Percentiles rank a stretch among this genome's conserved stretches.
Evolutionary conservation across 2,888 invertebrate species (phyloP).

Genomic region (Strigamia crassipes): DNA sequence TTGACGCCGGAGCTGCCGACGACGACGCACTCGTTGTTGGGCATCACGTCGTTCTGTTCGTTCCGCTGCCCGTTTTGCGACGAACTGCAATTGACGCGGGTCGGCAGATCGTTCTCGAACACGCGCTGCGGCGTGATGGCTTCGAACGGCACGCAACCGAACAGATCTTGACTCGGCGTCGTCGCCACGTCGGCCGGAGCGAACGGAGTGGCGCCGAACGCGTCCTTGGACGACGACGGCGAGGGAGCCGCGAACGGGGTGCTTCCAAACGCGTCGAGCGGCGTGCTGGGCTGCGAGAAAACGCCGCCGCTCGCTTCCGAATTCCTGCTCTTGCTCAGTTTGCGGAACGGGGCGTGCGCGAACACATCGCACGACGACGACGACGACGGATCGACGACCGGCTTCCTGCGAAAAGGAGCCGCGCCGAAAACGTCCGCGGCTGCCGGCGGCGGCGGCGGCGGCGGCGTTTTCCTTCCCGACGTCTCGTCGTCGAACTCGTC

Average conservation of each 20-base stretch:
- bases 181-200: slow-evolving; percentile 37
- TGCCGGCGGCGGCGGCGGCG: background rate
- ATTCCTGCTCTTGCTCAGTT: slow-evolving; percentile 32
- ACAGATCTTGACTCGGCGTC: slow-evolving; percentile 52
- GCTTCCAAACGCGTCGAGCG: slow-evolving; percentile 55
- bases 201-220: slow-evolving; percentile 52
- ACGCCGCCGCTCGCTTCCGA: background rate
- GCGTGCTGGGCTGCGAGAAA: slow-evolving; percentile 48
- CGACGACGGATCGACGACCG: slow-evolving; percentile 55
- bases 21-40: background rate
- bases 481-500: slow-evolving; percentile 70
- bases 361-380: slow-evolving; percentile 67
- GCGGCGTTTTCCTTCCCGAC: no score
- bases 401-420: slow-evolving; percentile 57
- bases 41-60: background rate
- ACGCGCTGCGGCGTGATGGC: slow-evolving; percentile 50
- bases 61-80: slow-evolving; percentile 5
- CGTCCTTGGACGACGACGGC: slow-evolving; percentile 47
- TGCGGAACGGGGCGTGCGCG: slow-evolving; percentile 69
- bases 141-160: slow-evolving; percentile 55
- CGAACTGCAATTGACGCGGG: background rate
- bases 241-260: slow-evolving; percentile 54
- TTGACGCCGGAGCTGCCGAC: slow-evolving; percentile 17
- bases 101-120: slow-evolving; percentile 21
- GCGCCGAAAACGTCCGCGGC: slow-evolving; percentile 55